Evolutionary conservation across 2,888 invertebrate species (phyloP), one percentile per base, ranked within the genome.

Genomic region (Macroteleia sp.): DNA sequence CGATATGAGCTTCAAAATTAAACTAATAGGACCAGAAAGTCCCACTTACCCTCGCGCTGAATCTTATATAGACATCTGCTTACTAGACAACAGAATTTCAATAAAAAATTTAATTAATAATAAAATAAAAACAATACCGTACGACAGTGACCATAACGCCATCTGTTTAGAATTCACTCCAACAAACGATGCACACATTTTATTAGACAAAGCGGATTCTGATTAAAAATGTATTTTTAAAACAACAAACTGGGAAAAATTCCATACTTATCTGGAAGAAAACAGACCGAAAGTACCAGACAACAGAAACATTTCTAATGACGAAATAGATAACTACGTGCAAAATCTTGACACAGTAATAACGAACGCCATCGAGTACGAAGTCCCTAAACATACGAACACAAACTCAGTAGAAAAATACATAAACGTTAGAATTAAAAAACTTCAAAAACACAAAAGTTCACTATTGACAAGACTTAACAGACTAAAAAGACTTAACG

Each of bases 91-190:
- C 14, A 28, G 57, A 14, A 30, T 57, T 1, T 2, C 6, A 19
- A 6, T 57, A 4, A 9, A 19, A 25, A 20, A 44, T 9, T n/a
- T 32, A n/a, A 32, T 10, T n/a, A 25, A 32, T 32, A 30, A 48
- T 5, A 30, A 32, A 32, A 4, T 57, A 0, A 0, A n/a, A 10
- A 25, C 28, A 1, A 4, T 57, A 4, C 42, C 57, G 3, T 57
- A 57, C 17, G 57, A 57, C 10, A 57, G 57, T 8, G 57, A 57
- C 19, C 57, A 57, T 5, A 16, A 16, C 6, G 56, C 56, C 4
- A 57, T 57, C 9, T 5, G 3, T 10, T 10, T 30, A 3, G 36
- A 16, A 9, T 9, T 30, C 2, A 10, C 8, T 10, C 5, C 10
- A 30, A 5, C 2, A 30, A 30, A 30, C 9, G 2, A 30, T 9